phyloP scores from a whole-genome alignment of 2,888 invertebrate species.

The Dicranocentrus wangi region DNA sequence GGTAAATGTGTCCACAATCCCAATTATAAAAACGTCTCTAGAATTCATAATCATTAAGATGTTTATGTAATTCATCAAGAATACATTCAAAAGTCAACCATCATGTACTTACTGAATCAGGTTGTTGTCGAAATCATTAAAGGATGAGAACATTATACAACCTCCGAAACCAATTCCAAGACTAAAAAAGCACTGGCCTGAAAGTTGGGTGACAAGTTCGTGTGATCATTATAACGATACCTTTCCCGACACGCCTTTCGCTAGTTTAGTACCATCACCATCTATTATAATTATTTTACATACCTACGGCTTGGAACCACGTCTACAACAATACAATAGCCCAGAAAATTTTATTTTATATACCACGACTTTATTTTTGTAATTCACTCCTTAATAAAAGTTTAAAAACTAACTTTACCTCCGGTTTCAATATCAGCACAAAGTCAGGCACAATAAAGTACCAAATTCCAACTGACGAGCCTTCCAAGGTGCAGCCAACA shows the following conservation, averaged over 20 bases:
- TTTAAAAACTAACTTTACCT: too few relatives aligned
- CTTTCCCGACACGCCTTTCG: too few relatives aligned
- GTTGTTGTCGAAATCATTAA: constrained; percentile 31
- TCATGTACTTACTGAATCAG: constrained; percentile 12
- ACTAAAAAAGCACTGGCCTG: constrained; percentile 43
- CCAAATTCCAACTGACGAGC: background rate
- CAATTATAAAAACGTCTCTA: constrained; percentile 29
- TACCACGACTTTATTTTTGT: too few relatives aligned
- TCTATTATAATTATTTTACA: too few relatives aligned
- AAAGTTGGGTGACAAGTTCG: too few relatives aligned
- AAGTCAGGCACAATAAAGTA: constrained; percentile 18
- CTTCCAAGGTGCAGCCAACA: constrained; percentile 18
- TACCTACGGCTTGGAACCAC: constrained; percentile 43
- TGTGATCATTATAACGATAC: too few relatives aligned
- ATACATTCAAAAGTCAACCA: too few relatives aligned
- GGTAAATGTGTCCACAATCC: constrained; percentile 31
- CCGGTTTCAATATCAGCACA: background rate
- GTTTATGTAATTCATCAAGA: background rate
- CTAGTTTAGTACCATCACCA: too few relatives aligned
- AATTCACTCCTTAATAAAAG: too few relatives aligned
- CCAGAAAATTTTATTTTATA: too few relatives aligned
- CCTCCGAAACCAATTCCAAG: constrained; percentile 44
- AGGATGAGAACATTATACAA: constrained; percentile 47
- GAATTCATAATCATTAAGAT: background rate
- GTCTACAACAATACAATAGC: background rate